These are phyloP conservation scores for Morone saxatilis DNA, from an alignment of 2,113 vertebrate genomes.

Conservation along the genomic window DNA sequence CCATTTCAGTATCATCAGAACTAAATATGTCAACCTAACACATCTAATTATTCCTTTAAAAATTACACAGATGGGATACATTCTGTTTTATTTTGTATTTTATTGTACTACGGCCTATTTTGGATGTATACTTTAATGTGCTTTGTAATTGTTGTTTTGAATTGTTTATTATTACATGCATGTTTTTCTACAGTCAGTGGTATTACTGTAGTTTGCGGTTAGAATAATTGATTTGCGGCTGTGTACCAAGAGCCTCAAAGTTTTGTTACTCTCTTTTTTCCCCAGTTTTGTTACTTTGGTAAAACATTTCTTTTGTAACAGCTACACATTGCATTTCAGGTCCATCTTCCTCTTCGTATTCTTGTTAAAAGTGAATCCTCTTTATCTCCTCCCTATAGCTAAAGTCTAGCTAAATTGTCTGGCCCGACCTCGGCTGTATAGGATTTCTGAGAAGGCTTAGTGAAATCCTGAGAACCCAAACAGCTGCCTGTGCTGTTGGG, in stretches of 20 bases:
- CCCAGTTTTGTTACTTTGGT: not conserved
- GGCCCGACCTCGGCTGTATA: slow-evolving; percentile 38
- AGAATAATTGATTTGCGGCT: not conserved
- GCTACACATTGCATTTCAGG: not conserved
- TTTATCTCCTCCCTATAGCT: slow-evolving; percentile 30
- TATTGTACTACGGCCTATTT: not conserved
- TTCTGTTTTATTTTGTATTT: not conserved
- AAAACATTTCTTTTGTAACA: not conserved
- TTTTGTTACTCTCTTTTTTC: not conserved
- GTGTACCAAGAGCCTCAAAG: not conserved
- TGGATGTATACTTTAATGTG: not conserved
- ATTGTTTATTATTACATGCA: not conserved
- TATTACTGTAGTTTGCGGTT: not conserved
- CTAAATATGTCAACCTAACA: too few species aligned
- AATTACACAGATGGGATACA: not conserved
- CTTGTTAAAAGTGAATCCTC: slow-evolving; percentile 20
- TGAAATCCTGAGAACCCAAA: slow-evolving; percentile 42
- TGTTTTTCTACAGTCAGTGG: not conserved
- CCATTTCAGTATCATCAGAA: too few species aligned
- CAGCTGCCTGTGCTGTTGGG: not conserved
- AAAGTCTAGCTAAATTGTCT: slow-evolving; percentile 46
- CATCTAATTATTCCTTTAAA: too few species aligned
- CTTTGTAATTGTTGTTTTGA: too few species aligned
- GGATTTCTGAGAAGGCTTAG: slow-evolving; percentile 36
- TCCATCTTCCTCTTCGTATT: not conserved